These are phyloP conservation scores for Scolopax bukidnonensis DNA, from an alignment of 2,797 vertebrate genomes.

Conservation along the genomic window DNA sequence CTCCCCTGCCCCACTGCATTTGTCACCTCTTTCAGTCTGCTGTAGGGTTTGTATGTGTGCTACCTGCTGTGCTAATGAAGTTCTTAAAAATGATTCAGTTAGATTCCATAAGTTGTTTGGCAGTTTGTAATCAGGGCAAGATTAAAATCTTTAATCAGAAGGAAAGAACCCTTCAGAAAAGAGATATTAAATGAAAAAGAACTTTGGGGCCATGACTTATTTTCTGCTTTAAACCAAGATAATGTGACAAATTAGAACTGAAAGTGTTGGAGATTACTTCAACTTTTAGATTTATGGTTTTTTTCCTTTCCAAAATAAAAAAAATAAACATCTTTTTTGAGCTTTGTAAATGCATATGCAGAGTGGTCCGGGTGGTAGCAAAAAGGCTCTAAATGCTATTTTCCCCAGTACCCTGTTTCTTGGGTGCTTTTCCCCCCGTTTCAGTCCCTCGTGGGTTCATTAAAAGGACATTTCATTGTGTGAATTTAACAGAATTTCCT, in stretches of 20 bases:
- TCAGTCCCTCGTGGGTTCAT: background rate
- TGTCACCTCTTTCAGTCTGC: background rate
- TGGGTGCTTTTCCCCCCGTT: background rate
- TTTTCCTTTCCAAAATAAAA: background rate
- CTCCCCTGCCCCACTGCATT: background rate
- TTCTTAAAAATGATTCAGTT: background rate
- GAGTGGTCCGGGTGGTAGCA: background rate
- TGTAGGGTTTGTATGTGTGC: background rate
- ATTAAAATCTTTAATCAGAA: background rate
- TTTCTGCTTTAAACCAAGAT: background rate
- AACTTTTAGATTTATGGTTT: background rate
- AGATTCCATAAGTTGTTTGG: background rate
- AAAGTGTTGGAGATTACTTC: background rate
- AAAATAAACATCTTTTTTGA: background rate
- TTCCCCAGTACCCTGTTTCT: background rate
- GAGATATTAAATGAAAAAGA: background rate
- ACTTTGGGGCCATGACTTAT: background rate
- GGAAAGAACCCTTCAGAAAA: background rate
- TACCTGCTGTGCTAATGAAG: background rate
- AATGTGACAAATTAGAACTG: background rate
- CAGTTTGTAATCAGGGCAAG: background rate
- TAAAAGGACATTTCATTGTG: background rate
- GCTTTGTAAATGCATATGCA: background rate
- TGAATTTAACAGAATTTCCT: background rate
- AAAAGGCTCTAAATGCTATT: background rate